A percentile compares a stretch with the other conserved stretches of the same genome.
These are phyloP conservation scores for Cephalopholis sonnerati DNA, from an alignment of 2,113 vertebrate genomes.

Conservation along the genomic window DNA sequence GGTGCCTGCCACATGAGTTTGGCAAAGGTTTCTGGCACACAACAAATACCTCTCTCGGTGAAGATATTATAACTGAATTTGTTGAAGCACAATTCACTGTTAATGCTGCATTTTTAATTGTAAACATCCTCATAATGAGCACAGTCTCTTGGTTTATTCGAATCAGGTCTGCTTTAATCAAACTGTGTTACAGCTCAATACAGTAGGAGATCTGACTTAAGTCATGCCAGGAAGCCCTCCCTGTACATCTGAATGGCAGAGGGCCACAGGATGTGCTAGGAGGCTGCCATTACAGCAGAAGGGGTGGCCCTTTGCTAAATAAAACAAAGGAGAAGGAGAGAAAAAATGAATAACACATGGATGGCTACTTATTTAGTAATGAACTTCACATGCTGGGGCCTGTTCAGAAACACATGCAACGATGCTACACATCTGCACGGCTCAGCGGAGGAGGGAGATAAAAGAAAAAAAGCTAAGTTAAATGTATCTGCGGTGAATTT, in stretches of 20 bases:
- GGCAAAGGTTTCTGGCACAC: background rate
- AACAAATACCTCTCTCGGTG: background rate
- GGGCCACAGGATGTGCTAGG: constrained; percentile 42
- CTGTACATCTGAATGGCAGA: constrained; percentile 30
- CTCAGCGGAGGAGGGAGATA: background rate
- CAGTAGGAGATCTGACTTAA: constrained; percentile 40
- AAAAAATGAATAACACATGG: constrained; percentile 43
- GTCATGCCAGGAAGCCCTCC: constrained; percentile 54
- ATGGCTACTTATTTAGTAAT: constrained; percentile 24
- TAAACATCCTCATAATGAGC: constrained; percentile 25
- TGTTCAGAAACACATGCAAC: constrained; percentile 7
- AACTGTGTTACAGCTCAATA: constrained; percentile 23
- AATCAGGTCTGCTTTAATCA: constrained; percentile 55
- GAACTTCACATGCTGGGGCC: constrained; percentile 33
- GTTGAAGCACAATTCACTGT: constrained; percentile 15
- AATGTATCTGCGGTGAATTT: background rate
- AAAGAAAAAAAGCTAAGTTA: background rate
- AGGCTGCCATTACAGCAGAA: constrained; percentile 37
- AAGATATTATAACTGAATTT: background rate
- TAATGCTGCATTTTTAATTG: constrained; percentile 42
- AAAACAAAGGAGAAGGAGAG: constrained; percentile 30
- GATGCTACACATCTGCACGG: constrained; percentile 31
- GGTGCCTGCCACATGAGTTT: no score
- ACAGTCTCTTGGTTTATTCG: constrained; percentile 9
- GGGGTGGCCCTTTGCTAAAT: constrained; percentile 41